Evolutionary conservation across 2,797 vertebrate genomes (phyloP).

Genomic region (Spondyliosoma cantharus): DNA sequence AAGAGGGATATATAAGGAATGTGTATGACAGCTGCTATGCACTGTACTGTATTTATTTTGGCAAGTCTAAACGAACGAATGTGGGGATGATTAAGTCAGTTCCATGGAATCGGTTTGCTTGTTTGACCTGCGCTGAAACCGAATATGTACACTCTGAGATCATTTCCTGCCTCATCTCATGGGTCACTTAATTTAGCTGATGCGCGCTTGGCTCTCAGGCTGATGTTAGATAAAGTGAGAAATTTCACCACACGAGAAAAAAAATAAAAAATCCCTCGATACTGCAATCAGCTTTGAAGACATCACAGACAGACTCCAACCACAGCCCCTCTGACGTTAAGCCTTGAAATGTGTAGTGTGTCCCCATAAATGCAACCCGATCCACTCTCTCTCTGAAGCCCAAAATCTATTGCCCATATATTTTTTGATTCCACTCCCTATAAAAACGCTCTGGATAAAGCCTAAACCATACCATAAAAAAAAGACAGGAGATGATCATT

Average conservation of each 20-base stretch:
- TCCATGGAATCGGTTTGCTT: constrained; percentile 45
- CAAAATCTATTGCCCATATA: constrained; percentile 28
- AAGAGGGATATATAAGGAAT: constrained; percentile 29
- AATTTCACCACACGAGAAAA: constrained; percentile 28
- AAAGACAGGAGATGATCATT: constrained; percentile 46
- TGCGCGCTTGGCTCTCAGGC: constrained; percentile 45
- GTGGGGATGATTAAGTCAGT: constrained; percentile 46
- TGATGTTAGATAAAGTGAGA: constrained; percentile 59
- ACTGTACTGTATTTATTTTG: constrained; percentile 36
- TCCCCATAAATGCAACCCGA: constrained; percentile 32
- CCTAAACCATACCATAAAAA: constrained; percentile 37
- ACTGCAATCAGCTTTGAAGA: constrained; percentile 48
- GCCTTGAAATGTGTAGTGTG: constrained; percentile 27
- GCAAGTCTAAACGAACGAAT: constrained; percentile 33
- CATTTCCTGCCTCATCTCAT: constrained; percentile 72
- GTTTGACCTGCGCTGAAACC: constrained; percentile 56
- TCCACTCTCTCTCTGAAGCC: constrained; percentile 26
- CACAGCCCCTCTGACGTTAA: constrained; percentile 27
- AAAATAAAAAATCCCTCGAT: constrained; percentile 42
- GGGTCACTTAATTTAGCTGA: constrained; percentile 60
- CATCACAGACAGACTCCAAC: constrained; percentile 31
- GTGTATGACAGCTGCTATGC: constrained; percentile 13
- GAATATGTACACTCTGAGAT: constrained; percentile 57
- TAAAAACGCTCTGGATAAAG: constrained; percentile 44
- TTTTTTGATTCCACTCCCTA: constrained; percentile 29